Evolutionary conservation across 1,140 invertebrate species (phyloP).

Genomic region (Musca domestica): DNA sequence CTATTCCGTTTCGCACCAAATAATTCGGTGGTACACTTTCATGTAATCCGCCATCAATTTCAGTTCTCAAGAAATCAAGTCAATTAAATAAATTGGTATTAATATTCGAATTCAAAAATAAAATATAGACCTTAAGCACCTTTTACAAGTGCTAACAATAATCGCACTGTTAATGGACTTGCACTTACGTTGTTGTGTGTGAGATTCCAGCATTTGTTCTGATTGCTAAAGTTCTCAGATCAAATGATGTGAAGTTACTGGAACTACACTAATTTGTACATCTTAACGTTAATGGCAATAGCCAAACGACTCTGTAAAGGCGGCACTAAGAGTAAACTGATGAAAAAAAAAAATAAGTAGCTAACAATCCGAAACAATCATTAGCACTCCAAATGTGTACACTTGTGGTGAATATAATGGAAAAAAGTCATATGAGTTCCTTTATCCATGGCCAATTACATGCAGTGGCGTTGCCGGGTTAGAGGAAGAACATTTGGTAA

Average conservation of each 20-base stretch:
- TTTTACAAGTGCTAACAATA: slow-evolving; percentile 6
- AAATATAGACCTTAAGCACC: slow-evolving; percentile 4
- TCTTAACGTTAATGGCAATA: slow-evolving; percentile 16
- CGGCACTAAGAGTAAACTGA: too few species aligned
- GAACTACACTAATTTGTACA: slow-evolving; percentile 11
- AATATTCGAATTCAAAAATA: too few species aligned
- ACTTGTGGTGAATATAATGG: background rate
- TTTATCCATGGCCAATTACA: too few species aligned
- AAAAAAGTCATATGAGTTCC: background rate
- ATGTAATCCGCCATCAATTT: too few species aligned
- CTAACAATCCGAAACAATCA: slow-evolving; percentile 3
- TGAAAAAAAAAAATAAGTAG: too few species aligned
- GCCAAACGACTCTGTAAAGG: background rate
- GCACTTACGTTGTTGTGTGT: background rate
- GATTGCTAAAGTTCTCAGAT: slow-evolving; percentile 8
- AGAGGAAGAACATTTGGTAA: slow-evolving; percentile 2
- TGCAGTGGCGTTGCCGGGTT: background rate
- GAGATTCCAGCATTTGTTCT: background rate
- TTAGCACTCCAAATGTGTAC: background rate
- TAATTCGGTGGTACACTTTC: too few species aligned
- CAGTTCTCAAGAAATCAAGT: too few species aligned
- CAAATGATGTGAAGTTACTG: background rate
- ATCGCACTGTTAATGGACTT: background rate
- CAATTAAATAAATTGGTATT: too few species aligned
- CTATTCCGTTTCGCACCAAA: too few species aligned